phyloP scores from a whole-genome alignment of 2,888 invertebrate genomes.

The Ophraella communa region DNA sequence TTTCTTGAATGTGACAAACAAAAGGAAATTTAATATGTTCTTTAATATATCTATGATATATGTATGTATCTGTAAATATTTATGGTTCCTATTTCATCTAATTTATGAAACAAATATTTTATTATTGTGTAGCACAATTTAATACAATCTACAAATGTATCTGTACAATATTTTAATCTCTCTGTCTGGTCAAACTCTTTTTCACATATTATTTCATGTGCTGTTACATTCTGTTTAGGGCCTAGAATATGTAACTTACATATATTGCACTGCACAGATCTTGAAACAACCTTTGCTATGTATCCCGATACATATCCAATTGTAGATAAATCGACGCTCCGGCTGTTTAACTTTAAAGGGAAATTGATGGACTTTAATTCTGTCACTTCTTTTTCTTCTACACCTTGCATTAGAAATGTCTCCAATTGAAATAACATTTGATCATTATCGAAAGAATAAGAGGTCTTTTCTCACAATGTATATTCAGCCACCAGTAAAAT shows the following conservation, averaged over 20 bases:
- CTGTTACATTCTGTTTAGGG: too few species aligned
- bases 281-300: too few species aligned
- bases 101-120: neutral
- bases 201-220: neutral
- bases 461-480: too few species aligned
- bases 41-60: neutral
- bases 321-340: too few species aligned
- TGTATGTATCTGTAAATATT: neutral
- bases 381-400: neutral
- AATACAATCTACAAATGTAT: neutral
- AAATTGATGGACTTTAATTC: too few species aligned
- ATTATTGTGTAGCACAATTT: neutral
- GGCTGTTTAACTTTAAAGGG: neutral
- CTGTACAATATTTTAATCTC: neutral
- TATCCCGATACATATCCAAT: too few species aligned
- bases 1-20: neutral
- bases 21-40: neutral
- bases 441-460: neutral
- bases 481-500: too few species aligned
- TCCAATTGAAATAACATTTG: constrained; percentile 2
- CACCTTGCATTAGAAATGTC: neutral
- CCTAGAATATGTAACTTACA: too few species aligned
- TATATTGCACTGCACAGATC: too few species aligned
- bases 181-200: neutral
- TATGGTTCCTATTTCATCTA: neutral